Conservation (phyloP, 2,888 invertebrate genomes). For the Nemapogon koenigi region DNA sequence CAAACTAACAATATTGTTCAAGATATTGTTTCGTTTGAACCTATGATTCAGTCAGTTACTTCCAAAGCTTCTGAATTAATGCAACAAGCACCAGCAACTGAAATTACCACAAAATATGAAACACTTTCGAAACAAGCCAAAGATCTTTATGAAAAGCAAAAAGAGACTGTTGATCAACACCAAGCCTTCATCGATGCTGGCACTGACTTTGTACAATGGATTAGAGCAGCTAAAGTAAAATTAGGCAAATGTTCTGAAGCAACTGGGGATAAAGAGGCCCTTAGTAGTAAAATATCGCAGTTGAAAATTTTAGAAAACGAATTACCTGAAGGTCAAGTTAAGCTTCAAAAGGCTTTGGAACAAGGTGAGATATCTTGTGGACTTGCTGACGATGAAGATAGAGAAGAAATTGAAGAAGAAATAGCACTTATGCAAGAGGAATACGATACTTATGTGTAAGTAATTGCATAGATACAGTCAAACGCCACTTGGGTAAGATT, state of each 20-base stretch:
- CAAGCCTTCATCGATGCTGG: conserved; percentile 92
- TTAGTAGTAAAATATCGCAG: conserved; percentile 86
- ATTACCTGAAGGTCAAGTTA: conserved; percentile 81
- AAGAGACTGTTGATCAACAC: conserved; percentile 88
- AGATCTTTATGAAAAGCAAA: conserved; percentile 87
- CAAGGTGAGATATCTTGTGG: conserved; percentile 88
- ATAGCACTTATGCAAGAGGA: conserved; percentile 90
- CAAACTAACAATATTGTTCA: conserved; percentile 95
- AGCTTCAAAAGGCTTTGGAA: conserved; percentile 81
- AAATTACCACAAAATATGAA: conserved; percentile 91
- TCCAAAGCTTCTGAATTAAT: conserved; percentile 92
- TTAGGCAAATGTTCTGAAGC: conserved; percentile 92
- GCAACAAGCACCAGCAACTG: conserved; percentile 89
- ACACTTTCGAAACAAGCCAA: conserved; percentile 89
- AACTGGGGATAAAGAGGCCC: conserved; percentile 87
- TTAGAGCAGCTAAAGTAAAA: conserved; percentile 88
- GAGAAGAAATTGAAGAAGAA: conserved; percentile 91
- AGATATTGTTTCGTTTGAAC: conserved; percentile 96
- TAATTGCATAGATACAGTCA: conserved; percentile 20
- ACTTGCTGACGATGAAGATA: conserved; percentile 83
- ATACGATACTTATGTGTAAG: conserved; percentile 83
- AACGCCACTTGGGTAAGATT: background rate
- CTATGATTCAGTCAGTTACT: conserved; percentile 95
- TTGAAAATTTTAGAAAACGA: conserved; percentile 85
- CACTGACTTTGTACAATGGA: conserved; percentile 92